Conservation (phyloP, 2,113 vertebrate genomes). For the Cyphomyrus plagiostoma region DNA sequence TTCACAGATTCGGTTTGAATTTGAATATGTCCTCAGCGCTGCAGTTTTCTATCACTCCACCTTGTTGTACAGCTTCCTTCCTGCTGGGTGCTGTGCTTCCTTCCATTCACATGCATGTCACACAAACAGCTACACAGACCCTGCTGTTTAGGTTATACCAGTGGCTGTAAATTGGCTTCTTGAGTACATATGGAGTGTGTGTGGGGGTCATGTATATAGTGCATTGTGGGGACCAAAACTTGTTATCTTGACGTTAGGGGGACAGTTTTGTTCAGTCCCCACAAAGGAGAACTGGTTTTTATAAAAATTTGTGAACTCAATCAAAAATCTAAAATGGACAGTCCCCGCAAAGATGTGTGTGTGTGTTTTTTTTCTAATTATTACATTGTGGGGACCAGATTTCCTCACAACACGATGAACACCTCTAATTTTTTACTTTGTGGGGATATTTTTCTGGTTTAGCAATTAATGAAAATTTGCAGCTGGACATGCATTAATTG, state of each 20-base stretch:
- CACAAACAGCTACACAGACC: not conserved
- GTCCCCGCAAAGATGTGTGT: not conserved
- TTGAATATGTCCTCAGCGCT: not conserved
- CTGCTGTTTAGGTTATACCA: not conserved
- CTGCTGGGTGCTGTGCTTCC: not conserved
- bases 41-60: not conserved
- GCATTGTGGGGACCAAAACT: not conserved
- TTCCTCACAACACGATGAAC: not conserved
- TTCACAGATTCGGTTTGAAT: not conserved
- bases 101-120: not conserved
- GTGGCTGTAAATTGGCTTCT: not conserved
- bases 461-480: not conserved
- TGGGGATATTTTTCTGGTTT: not conserved
- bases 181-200: not conserved
- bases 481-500: not conserved
- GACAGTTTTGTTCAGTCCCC: not conserved
- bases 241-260: not conserved
- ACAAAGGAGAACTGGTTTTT: too few relatives aligned
- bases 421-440: not conserved
- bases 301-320: too few relatives aligned
- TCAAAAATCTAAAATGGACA: not conserved
- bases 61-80: not conserved
- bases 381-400: not conserved
- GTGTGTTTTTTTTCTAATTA: not conserved
- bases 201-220: not conserved